Base-by-base conservation (phyloP, 2,113 vertebrate species). In the Megaceryle maxima region DNA sequence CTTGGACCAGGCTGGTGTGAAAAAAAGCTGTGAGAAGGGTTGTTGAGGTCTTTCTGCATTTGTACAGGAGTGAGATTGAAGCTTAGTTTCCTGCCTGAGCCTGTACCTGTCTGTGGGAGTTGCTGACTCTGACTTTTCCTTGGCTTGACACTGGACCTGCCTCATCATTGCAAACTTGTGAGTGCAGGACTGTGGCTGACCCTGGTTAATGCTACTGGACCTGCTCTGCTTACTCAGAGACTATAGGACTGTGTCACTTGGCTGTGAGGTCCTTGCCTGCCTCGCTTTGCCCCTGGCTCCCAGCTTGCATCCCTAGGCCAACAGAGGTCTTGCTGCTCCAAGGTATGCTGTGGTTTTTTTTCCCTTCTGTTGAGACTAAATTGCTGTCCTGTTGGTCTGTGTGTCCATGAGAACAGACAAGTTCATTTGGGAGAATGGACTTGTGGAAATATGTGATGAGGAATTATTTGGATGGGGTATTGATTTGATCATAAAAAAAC, bases 221-320 rank as follows among this genome's bases (percentile, higher is more conserved):
- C 37, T 83, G 55, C 60, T 86, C 39, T 77, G 31, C 55, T 68
- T 63, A 77, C 64, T 59, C 37, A n/a, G 33, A 64, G 57, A 2
- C 17, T 41, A 13, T 17, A 33, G 29, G 59, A 67, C 21, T 16
- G 7, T 13, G 41, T 5, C 41, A 16, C 57, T 55, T 50, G 3
- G 24, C 35, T 51, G 35, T n/a, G 76, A 68, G 24, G 9, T 67
- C 46, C 14, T 15, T 92, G 41, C 28, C 33, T 76, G 29, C 35
- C n/a, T 67, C 48, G 13, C 57, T 60, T 77, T 60, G 60, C 17
- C 7, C 8, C n/a, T 73, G 59, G 16, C 28, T 39, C 8, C 22
- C 0, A 0, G 10, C 25, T 75, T 3, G 1, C 14, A 20, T 53
- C 9, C 14, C 6, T 56, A 35, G 55, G 5, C 33, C 25, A 28